phyloP scores from a whole-genome alignment of 1,140 invertebrate genomes.

The Drosophila paulistorum region DNA sequence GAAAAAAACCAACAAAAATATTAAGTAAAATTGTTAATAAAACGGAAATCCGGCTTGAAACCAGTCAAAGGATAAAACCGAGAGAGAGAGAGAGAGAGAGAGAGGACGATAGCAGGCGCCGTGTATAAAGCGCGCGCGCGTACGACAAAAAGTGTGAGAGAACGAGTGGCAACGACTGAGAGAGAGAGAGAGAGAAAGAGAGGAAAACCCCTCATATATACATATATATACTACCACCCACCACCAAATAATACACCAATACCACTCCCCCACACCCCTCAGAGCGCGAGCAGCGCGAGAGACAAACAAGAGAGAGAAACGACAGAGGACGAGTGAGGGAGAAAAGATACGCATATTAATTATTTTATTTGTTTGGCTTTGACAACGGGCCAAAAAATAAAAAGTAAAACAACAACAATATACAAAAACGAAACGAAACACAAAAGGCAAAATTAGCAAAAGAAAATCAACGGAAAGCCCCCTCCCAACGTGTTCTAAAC shows the following conservation, averaged over 20 bases:
- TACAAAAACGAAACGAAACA: not conserved
- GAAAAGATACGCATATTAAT: constrained; percentile 36
- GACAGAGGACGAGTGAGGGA: constrained; percentile 15
- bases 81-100: constrained; percentile 27
- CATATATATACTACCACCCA: constrained; percentile 1
- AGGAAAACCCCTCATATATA: not conserved
- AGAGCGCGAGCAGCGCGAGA: not conserved
- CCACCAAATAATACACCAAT: constrained; percentile 5
- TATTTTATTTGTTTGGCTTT: constrained; percentile 37
- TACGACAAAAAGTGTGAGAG: constrained; percentile 36
- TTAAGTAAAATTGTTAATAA: not conserved
- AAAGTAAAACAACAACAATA: not conserved
- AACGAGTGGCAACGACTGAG: constrained; percentile 10
- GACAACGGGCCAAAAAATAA: constrained; percentile 33
- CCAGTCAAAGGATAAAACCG: constrained; percentile 24
- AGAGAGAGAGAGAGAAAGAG: constrained; percentile 23
- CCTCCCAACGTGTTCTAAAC: constrained; percentile 31
- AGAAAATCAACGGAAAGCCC: constrained; percentile 18
- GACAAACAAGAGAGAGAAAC: not conserved
- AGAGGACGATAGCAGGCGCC: constrained; percentile 44
- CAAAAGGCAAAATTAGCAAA: not conserved
- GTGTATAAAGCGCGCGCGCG: constrained; percentile 66
- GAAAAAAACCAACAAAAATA: constrained; percentile 22
- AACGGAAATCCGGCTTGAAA: constrained; percentile 36
- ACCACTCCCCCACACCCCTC: constrained; percentile 12